Evolutionary conservation across 2,113 vertebrate genomes (phyloP).

Genomic region (Rhizomys pruinosus): DNA sequence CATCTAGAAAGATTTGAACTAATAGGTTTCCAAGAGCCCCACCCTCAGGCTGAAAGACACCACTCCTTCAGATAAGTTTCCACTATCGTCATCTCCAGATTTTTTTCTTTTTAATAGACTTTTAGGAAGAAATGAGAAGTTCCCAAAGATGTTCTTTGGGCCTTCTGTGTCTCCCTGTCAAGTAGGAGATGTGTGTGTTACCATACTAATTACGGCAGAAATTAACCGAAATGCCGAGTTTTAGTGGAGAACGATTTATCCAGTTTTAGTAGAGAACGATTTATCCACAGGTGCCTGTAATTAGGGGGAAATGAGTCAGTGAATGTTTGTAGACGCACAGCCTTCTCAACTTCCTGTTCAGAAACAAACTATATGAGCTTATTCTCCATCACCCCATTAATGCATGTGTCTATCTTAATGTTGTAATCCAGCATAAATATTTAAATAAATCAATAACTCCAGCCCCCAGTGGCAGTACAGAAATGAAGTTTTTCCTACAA

Average conservation of each 20-base stretch:
- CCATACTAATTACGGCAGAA: slow-evolving; percentile 39
- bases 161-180: neutral
- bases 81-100: neutral
- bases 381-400: neutral
- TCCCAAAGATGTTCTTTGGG: neutral
- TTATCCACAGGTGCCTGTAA: slow-evolving; percentile 70
- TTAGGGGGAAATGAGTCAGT: slow-evolving; percentile 67
- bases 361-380: slow-evolving; percentile 64
- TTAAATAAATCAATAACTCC: slow-evolving; percentile 81
- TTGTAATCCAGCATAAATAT: slow-evolving; percentile 78
- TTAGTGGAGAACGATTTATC: slow-evolving; percentile 32
- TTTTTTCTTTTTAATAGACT: slow-evolving; percentile 10
- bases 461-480: slow-evolving; percentile 67
- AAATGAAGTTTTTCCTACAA: slow-evolving; percentile 74
- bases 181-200: slow-evolving; percentile 29
- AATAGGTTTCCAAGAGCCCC: neutral
- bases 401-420: slow-evolving; percentile 60
- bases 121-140: neutral
- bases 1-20: too few species aligned
- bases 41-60: too few species aligned
- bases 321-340: slow-evolving; percentile 59
- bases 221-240: slow-evolving; percentile 53
- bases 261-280: slow-evolving; percentile 52
- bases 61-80: neutral
- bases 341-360: slow-evolving; percentile 56